These are phyloP conservation scores for Pteronotus mesoamericanus DNA, from an alignment of 2,797 vertebrate species.

Conservation along the genomic window DNA sequence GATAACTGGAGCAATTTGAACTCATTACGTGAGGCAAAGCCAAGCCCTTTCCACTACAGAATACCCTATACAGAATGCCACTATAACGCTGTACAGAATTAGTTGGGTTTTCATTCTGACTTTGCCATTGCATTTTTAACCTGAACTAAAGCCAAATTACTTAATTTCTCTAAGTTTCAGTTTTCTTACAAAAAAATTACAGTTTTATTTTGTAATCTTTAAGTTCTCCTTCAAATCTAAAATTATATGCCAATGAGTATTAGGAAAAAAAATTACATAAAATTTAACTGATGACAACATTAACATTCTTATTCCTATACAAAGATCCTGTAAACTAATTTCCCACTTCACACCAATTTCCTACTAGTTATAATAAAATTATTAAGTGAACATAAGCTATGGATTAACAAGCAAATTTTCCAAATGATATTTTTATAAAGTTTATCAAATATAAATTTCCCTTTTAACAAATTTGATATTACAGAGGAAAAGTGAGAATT, in stretches of 20 bases:
- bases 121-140: neutral
- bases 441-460: neutral
- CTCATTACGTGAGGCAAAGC: neutral
- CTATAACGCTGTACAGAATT: neutral
- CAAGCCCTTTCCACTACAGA: neutral
- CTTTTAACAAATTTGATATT: neutral
- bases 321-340: neutral
- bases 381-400: neutral
- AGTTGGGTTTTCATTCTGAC: neutral
- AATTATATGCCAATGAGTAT: neutral
- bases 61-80: too few species aligned
- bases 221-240: conserved; percentile 2
- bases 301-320: neutral
- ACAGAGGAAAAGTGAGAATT: neutral
- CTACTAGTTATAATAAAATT: neutral
- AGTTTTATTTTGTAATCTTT: neutral
- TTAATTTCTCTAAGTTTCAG: neutral
- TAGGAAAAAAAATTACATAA: neutral
- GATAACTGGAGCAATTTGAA: neutral
- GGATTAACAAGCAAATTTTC: neutral
- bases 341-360: neutral
- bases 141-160: neutral
- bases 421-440: neutral
- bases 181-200: neutral
- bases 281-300: neutral